phyloP scores from a whole-genome alignment of 1,140 invertebrate genomes.

The Protaetia brevitarsis region DNA sequence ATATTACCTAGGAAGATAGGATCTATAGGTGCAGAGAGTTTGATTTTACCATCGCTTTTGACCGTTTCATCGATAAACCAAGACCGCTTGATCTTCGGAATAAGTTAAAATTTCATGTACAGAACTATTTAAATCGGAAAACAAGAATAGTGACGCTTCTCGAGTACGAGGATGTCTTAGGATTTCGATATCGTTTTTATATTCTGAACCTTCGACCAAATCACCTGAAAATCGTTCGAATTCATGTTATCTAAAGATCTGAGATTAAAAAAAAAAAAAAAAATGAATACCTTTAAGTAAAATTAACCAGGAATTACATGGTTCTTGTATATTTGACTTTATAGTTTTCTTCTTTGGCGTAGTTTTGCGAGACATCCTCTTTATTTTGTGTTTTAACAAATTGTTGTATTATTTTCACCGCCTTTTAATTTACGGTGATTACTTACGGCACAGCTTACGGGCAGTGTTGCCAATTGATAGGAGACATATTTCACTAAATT shows the following conservation, averaged over 20 bases:
- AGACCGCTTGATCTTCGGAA: constrained; percentile 62
- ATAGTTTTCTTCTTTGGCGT: constrained; percentile 56
- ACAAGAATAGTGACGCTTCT: constrained; percentile 60
- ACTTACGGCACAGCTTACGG: no score
- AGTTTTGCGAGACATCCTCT: constrained; percentile 56
- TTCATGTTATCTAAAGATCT: constrained; percentile 24
- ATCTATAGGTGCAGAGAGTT: constrained; percentile 69
- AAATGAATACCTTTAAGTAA: constrained; percentile 57
- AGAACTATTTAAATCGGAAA: constrained; percentile 55
- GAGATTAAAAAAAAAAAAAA: constrained; percentile 11
- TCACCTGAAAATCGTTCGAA: constrained; percentile 48
- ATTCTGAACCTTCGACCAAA: constrained; percentile 52
- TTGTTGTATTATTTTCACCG: no score
- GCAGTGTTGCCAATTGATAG: no score
- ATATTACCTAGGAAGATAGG: constrained; percentile 63
- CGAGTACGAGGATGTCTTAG: constrained; percentile 64
- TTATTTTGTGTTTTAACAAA: no score
- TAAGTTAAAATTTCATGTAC: constrained; percentile 68
- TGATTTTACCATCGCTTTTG: constrained; percentile 70
- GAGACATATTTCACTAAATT: no score
- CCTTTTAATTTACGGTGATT: no score
- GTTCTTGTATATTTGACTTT: constrained; percentile 49
- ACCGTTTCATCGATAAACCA: constrained; percentile 70
- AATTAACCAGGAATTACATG: constrained; percentile 62
- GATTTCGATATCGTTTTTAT: constrained; percentile 63